These are phyloP conservation scores for Mizuhopecten yessoensis DNA, from an alignment of 1,140 invertebrate genomes.

Conservation along the genomic window DNA sequence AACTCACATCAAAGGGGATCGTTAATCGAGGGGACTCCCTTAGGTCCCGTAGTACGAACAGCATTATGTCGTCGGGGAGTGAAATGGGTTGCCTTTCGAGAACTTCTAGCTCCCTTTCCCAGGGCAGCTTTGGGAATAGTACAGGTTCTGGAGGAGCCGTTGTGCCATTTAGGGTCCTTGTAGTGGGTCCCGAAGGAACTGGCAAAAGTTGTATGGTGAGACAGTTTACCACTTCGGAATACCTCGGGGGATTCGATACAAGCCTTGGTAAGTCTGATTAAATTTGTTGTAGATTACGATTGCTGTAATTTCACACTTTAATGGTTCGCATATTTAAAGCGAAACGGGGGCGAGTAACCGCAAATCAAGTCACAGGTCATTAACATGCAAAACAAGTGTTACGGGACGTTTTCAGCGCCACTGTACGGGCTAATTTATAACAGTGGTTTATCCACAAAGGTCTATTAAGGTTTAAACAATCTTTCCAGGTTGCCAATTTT, in stretches of 20 bases:
- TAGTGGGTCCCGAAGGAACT: slow-evolving; percentile 93
- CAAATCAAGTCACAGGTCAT: too few relatives aligned
- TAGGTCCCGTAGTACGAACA: slow-evolving; percentile 85
- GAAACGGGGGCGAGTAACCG: too few relatives aligned
- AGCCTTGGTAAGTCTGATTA: slow-evolving; percentile 76
- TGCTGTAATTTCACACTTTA: too few relatives aligned
- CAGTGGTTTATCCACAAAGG: too few relatives aligned
- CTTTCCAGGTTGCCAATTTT: too few relatives aligned
- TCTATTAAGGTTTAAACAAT: too few relatives aligned
- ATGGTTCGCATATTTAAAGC: too few relatives aligned
- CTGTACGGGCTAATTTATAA: too few relatives aligned
- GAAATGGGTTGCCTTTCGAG: slow-evolving; percentile 61
- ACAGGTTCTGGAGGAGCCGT: not conserved
- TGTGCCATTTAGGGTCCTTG: slow-evolving; percentile 88
- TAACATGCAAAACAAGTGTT: too few relatives aligned
- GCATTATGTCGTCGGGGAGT: slow-evolving; percentile 89
- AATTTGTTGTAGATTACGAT: slow-evolving; percentile 41
- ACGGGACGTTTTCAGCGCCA: too few relatives aligned
- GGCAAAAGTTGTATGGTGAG: slow-evolving; percentile 94
- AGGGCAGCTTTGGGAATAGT: slow-evolving; percentile 56
- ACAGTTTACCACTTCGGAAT: slow-evolving; percentile 97
- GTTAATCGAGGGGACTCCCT: slow-evolving; percentile 97
- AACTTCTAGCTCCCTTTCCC: slow-evolving; percentile 65
- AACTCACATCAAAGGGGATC: slow-evolving; percentile 94
- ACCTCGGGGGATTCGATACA: slow-evolving; percentile 96